Base-by-base conservation (phyloP, 1,140 invertebrate species). In the Steinernema feltiae region DNA sequence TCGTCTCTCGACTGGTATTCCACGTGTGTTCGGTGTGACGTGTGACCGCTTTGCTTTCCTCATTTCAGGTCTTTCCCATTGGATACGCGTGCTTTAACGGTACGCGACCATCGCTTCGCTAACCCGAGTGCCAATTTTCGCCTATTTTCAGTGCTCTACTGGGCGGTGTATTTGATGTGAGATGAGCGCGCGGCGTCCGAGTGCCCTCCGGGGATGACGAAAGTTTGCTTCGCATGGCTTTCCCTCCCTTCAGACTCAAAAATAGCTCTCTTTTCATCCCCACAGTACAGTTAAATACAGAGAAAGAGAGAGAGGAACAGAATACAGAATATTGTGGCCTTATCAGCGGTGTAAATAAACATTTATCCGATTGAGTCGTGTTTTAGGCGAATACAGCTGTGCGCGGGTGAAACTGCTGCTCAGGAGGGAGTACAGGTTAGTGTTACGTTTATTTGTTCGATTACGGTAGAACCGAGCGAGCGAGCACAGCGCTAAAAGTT, bases 321-420 rank as follows among this genome's bases (percentile, higher is more conserved):
- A n/a, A n/a, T n/a, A n/a, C n/a, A n/a, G n/a, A n/a, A 31, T 78
- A 53, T 75, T 76, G 74, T 73, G 32, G 71, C 72, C 31, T 63
- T 46, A 32, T 30, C 72, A 35, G 2, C 75, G n/a, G 72, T 76
- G 27, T 53, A 35, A 76, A 46, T 41, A 41, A 32, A 73, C 32
- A 69, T 30, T 70, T 77, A 27, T 70, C 29, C 27, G 74, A 21
- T 7, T 69, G 21, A 30, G 1, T 46, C 24, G 48, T 3, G 41
- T 82, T 83, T 73, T 77, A 96, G 94, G 94, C 85, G 93, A 94
- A 90, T 97, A 96, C 91, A 95, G 93, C 89, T 97, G 94, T 88
- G 88, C 95, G 82, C 94, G 94, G 89, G 94, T 96, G 82, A 93
- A 95, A 88, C 89, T 97, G 81, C 90, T 94, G 81, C 95, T 97